Evolutionary conservation across 2,113 vertebrate genomes (phyloP).

Genomic region (Leptocoma aspasia): DNA sequence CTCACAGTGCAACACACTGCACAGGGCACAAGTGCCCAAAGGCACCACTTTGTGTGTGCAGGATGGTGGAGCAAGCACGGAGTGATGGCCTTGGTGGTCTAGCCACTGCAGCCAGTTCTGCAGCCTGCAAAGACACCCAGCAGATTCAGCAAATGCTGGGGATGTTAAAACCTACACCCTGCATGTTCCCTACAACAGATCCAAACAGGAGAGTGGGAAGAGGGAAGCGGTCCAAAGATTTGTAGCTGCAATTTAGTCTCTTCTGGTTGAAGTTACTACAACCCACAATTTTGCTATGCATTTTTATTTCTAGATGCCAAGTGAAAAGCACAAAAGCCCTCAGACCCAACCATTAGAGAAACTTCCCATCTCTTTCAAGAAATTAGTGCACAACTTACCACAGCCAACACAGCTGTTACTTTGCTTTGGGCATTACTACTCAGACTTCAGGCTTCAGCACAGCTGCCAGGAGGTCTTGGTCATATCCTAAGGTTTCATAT

Average conservation of each 20-base stretch:
- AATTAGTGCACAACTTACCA: not conserved
- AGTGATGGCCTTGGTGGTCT: not conserved
- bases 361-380: not conserved
- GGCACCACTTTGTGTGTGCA: not conserved
- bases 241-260: constrained; percentile 4
- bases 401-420: not conserved
- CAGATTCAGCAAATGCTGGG: not conserved
- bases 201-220: constrained; percentile 14
- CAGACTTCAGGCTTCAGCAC: not conserved
- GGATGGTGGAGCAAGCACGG: not conserved
- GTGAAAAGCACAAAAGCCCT: not conserved
- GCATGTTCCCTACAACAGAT: not conserved
- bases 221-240: constrained; percentile 17
- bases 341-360: not conserved
- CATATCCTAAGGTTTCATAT: not conserved
- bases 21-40: not conserved
- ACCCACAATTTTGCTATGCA: not conserved
- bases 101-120: not conserved
- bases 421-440: not conserved
- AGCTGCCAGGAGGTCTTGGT: not conserved
- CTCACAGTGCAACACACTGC: not conserved
- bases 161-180: not conserved
- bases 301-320: constrained; percentile 5
- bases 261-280: not conserved
- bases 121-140: not conserved